Percentiles rank a stretch among this genome's conserved stretches.
These are phyloP conservation scores for Conus betulinus DNA, from an alignment of 1,140 invertebrate species.

Conservation along the genomic window DNA sequence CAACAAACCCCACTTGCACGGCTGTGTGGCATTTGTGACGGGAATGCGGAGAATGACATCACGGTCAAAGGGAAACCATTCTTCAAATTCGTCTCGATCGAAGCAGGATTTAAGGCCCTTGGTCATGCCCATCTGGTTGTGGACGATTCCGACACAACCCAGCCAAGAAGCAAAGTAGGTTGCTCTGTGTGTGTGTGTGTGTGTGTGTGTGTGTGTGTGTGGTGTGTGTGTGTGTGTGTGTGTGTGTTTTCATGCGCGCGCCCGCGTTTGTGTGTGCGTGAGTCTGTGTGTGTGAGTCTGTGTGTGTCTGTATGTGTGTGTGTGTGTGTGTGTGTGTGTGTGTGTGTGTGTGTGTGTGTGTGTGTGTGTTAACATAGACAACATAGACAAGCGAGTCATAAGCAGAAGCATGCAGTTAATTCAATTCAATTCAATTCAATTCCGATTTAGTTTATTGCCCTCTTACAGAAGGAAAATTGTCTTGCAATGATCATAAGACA, in stretches of 20 bases:
- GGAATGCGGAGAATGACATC: constrained; percentile 19
- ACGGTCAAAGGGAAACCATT: neutral
- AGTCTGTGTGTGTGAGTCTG: neutral
- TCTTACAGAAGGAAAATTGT: no score
- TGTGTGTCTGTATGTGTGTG: neutral
- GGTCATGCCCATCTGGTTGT: neutral
- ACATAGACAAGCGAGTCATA: no score
- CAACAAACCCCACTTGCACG: neutral
- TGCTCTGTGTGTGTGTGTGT: constrained; percentile 1
- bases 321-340: neutral
- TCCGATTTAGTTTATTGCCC: no score
- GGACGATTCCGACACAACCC: constrained; percentile 6
- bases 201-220: no score
- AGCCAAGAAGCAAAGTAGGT: neutral
- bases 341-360: neutral
- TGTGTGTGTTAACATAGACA: neutral
- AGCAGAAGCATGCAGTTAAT: no score
- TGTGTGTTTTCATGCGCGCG: neutral
- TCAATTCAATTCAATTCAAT: no score
- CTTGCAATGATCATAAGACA: no score
- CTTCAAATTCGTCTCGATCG: constrained; percentile 3
- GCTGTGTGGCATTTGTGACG: constrained; percentile 17
- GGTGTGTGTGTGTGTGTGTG: constrained; percentile 4
- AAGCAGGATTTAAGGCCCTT: neutral
- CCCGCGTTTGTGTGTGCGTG: neutral